These are phyloP conservation scores for Ladona fulva DNA, from an alignment of 1,140 invertebrate species.

Conservation along the genomic window DNA sequence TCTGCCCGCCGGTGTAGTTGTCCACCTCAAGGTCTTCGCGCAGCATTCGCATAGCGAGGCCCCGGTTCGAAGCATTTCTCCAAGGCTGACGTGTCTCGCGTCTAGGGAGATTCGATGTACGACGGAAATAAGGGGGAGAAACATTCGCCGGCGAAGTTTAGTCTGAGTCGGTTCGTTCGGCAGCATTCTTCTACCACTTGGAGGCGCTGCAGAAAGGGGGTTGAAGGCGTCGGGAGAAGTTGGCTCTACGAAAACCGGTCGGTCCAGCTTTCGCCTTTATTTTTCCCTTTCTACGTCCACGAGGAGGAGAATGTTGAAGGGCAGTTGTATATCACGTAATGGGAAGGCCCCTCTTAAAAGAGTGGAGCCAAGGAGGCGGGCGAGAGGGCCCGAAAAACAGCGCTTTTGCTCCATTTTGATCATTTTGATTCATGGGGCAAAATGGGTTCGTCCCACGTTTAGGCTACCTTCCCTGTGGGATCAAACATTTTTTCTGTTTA, in stretches of 20 bases:
- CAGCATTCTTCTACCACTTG: too few relatives aligned
- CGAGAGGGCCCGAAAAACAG: not conserved
- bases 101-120: not conserved
- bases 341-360: not conserved
- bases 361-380: not conserved
- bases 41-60: too few relatives aligned
- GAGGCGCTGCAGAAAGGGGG: too few relatives aligned
- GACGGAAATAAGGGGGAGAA: not conserved
- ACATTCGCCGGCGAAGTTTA: not conserved
- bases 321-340: conserved; percentile 1
- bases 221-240: not conserved
- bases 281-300: not conserved
- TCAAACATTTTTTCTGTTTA: too few relatives aligned
- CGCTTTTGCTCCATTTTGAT: too few relatives aligned
- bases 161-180: not conserved
- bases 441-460: too few relatives aligned
- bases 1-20: not conserved
- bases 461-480: too few relatives aligned
- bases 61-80: not conserved
- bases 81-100: conserved; percentile 5
- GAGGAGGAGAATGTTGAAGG: not conserved
- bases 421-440: too few relatives aligned
- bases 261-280: not conserved
- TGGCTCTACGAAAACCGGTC: not conserved
- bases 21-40: not conserved